These are phyloP conservation scores for Eidolon helvum DNA, from an alignment of 2,113 vertebrate species.

Conservation along the genomic window DNA sequence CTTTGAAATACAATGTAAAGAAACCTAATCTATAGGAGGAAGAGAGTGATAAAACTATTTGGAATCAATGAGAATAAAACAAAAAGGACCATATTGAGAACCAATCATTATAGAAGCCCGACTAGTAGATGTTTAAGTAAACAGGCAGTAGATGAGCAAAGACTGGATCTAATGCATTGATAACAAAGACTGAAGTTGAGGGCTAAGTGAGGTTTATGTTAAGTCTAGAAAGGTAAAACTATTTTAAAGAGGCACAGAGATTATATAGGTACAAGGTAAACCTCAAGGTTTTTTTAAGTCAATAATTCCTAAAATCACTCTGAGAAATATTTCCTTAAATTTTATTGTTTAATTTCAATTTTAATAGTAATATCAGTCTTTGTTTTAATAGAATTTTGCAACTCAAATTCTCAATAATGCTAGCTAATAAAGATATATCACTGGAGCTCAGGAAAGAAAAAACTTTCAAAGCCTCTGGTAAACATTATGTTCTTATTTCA, in stretches of 20 bases:
- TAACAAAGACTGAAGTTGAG: not conserved
- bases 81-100: not conserved
- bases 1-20: not conserved
- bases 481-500: constrained; percentile 57
- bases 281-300: not conserved
- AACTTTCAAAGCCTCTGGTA: constrained; percentile 46
- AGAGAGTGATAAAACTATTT: not conserved
- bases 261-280: not conserved
- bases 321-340: not conserved
- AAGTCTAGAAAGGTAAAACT: not conserved
- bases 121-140: not conserved
- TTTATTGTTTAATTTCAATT: constrained; percentile 35
- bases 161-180: not conserved
- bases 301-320: not conserved
- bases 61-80: not conserved
- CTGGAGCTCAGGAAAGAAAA: not conserved
- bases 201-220: not conserved
- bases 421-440: constrained; percentile 11
- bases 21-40: not conserved
- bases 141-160: not conserved
- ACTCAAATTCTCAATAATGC: not conserved
- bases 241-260: not conserved
- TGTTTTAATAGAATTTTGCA: not conserved
- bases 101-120: not conserved
- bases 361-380: not conserved